Conservation (phyloP, 2,797 vertebrate genomes). For the Manis javanica region DNA sequence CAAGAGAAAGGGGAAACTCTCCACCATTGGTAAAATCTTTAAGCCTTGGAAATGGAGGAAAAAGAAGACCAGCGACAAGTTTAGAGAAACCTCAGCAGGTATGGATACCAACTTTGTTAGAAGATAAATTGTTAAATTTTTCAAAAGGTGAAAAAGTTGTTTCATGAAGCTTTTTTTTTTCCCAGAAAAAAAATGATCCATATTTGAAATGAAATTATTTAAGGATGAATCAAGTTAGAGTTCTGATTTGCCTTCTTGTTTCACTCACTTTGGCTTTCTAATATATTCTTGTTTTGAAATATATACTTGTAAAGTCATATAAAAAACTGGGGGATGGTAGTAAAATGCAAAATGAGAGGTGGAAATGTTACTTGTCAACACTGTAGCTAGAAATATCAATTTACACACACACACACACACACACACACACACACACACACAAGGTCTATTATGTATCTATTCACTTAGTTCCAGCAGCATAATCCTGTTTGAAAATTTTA, state of each 20-base stretch:
- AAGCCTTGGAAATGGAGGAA: conserved; percentile 99
- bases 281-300: neutral
- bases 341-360: neutral
- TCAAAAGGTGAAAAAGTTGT: neutral
- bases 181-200: neutral
- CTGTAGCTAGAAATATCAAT: neutral
- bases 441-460: neutral
- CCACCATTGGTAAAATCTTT: conserved; percentile 96
- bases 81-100: conserved; percentile 98
- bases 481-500: neutral
- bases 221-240: neutral
- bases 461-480: neutral
- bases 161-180: neutral
- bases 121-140: neutral
- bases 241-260: conserved; percentile 18
- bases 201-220: conserved; percentile 48
- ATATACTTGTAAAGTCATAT: neutral
- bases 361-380: neutral
- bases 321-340: neutral
- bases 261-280: neutral
- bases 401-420: neutral
- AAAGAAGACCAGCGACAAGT: conserved; percentile 98
- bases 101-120: conserved; percentile 35
- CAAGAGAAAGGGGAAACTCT: conserved; percentile 96
- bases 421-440: neutral